Conservation (phyloP, 2,113 vertebrate species). For the Microtus richardsoni region DNA sequence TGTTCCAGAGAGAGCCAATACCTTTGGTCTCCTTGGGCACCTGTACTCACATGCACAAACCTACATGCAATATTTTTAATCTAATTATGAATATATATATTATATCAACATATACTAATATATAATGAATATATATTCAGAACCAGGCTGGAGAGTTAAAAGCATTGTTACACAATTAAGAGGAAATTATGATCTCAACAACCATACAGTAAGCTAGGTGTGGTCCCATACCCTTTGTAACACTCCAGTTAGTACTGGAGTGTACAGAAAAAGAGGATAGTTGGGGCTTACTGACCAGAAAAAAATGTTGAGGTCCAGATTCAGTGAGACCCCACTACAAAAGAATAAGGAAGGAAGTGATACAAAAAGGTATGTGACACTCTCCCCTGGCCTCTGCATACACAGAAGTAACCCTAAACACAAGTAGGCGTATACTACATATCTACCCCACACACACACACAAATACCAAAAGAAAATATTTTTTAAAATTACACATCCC, state of each 20-base stretch:
- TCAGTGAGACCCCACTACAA: background rate
- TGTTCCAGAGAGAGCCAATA: background rate
- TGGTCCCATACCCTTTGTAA: background rate
- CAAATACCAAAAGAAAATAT: background rate
- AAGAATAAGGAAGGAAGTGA: background rate
- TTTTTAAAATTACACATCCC: slow-evolving; percentile 30
- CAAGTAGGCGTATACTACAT: background rate
- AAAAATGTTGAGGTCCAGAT: background rate
- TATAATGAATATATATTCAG: background rate
- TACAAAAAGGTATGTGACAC: background rate
- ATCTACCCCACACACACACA: background rate
- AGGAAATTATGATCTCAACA: background rate
- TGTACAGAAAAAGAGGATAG: background rate
- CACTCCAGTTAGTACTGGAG: background rate
- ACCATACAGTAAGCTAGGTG: background rate
- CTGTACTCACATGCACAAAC: background rate
- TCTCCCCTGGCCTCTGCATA: background rate
- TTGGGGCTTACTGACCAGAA: background rate
- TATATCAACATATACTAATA: background rate
- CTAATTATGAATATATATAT: background rate
- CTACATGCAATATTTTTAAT: background rate
- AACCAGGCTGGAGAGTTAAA: background rate
- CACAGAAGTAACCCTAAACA: background rate
- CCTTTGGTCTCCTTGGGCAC: background rate
- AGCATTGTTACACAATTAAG: background rate